Conservation (phyloP, 2,888 invertebrate species). For the Mesorhabditis sp. region DNA sequence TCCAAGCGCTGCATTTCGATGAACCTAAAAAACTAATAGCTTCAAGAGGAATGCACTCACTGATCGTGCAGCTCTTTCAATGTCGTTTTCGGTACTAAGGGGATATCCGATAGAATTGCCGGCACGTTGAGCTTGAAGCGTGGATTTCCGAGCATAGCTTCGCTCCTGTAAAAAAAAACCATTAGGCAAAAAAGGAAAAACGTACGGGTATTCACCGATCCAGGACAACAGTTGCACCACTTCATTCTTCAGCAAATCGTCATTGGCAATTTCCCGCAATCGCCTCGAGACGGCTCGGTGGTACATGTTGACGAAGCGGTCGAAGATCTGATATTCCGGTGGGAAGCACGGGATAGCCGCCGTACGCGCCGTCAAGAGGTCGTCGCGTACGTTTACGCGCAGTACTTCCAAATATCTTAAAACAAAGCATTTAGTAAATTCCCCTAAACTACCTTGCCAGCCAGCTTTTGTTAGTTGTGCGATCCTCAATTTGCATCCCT, state of each 20-base stretch:
- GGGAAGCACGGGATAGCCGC: slow-evolving; percentile 81
- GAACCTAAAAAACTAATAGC: slow-evolving; percentile 32
- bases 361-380: slow-evolving; percentile 57
- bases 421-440: neutral
- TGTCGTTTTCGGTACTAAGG: slow-evolving; percentile 74
- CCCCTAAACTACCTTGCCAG: slow-evolving; percentile 64
- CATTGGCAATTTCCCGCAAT: slow-evolving; percentile 78
- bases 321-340: slow-evolving; percentile 85
- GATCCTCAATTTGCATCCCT: slow-evolving; percentile 87
- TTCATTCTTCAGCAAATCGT: slow-evolving; percentile 89
- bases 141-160: slow-evolving; percentile 81
- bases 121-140: slow-evolving; percentile 72
- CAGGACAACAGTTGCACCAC: slow-evolving; percentile 88
- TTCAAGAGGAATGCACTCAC: slow-evolving; percentile 13
- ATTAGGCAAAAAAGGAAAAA: neutral
- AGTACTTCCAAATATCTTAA: slow-evolving; percentile 74
- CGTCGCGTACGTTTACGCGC: slow-evolving; percentile 46
- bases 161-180: slow-evolving; percentile 63
- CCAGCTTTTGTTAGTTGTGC: slow-evolving; percentile 89
- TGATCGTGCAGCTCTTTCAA: slow-evolving; percentile 73
- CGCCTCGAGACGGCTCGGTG: slow-evolving; percentile 72
- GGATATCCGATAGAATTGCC: slow-evolving; percentile 66
- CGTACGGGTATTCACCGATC: slow-evolving; percentile 77
- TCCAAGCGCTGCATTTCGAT: slow-evolving; percentile 49
- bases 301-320: slow-evolving; percentile 87